Percentiles rank a stretch among this genome's conserved stretches.
Conservation (phyloP, 1,140 invertebrate species). For the Semibalanus balanoides region DNA sequence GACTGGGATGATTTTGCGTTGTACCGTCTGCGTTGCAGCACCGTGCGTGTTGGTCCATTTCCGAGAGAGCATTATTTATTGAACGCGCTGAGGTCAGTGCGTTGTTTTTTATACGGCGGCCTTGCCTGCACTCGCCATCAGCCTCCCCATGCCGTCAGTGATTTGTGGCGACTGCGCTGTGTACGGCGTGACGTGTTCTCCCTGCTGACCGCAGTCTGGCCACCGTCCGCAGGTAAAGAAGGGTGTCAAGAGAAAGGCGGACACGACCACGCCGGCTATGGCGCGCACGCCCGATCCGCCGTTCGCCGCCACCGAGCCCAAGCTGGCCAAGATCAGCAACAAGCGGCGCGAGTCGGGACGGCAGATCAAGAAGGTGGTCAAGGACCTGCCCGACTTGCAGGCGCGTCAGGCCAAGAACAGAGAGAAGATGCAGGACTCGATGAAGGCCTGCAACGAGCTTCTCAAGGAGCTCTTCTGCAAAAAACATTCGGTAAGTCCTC, state of each 20-base stretch:
- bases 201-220: no score
- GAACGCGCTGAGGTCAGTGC: no score
- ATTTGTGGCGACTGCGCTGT: no score
- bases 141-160: no score
- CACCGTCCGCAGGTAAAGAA: slow-evolving; percentile 50
- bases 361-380: slow-evolving; percentile 80
- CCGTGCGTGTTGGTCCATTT: no score
- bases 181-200: no score
- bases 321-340: slow-evolving; percentile 43
- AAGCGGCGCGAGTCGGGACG: slow-evolving; percentile 85
- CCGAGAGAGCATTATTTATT: no score
- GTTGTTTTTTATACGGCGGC: no score
- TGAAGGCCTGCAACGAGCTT: slow-evolving; percentile 88
- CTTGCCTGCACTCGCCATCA: no score
- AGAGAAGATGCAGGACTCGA: slow-evolving; percentile 43
- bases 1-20: no score
- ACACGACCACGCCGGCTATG: slow-evolving; percentile 51
- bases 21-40: no score
- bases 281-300: slow-evolving; percentile 44
- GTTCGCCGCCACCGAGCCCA: slow-evolving; percentile 55
- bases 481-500: slow-evolving; percentile 84
- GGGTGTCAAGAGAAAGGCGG: slow-evolving; percentile 97
- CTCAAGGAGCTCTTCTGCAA: slow-evolving; percentile 89
- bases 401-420: slow-evolving; percentile 16
- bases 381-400: slow-evolving; percentile 41